Percentiles rank a stretch among this genome's conserved stretches.
Conservation (phyloP, 2,797 vertebrate species). For the Clamator glandarius region DNA sequence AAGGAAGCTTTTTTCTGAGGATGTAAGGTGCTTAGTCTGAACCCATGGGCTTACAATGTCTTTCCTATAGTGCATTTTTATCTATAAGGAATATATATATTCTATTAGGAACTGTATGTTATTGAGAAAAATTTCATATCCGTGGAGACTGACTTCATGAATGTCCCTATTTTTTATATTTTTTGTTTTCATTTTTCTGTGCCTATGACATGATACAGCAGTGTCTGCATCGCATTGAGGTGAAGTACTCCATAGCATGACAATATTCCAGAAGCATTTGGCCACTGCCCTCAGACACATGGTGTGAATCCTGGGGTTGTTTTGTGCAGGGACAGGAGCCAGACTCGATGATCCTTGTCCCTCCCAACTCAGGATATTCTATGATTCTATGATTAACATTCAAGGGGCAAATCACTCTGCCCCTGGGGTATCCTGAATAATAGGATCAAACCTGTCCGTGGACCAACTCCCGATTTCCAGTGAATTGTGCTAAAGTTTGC, state of each 20-base stretch:
- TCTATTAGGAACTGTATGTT: background rate
- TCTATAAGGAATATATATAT: background rate
- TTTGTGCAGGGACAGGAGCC: too few relatives aligned
- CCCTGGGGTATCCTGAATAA: background rate
- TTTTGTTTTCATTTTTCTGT: background rate
- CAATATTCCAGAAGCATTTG: too few relatives aligned
- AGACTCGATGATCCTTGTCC: too few relatives aligned
- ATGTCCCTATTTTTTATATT: background rate
- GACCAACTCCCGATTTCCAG: background rate
- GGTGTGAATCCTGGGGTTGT: too few relatives aligned
- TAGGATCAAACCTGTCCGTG: background rate
- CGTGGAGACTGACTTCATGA: background rate
- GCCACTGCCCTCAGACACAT: too few relatives aligned
- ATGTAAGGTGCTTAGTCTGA: background rate
- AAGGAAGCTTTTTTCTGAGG: background rate
- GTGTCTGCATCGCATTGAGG: background rate
- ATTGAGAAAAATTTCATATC: background rate
- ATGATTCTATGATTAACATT: background rate
- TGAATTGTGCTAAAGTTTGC: background rate
- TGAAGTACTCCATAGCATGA: background rate
- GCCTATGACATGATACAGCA: background rate
- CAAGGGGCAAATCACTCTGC: background rate
- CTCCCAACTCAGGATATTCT: too few relatives aligned
- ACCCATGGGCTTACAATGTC: background rate
- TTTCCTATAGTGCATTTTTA: background rate